Percentiles rank a stretch among this genome's conserved stretches.
Evolutionary conservation across 92 coral and sea anemone genomes (phyloP).

Genomic region (Epizoanthus illoricatus): DNA sequence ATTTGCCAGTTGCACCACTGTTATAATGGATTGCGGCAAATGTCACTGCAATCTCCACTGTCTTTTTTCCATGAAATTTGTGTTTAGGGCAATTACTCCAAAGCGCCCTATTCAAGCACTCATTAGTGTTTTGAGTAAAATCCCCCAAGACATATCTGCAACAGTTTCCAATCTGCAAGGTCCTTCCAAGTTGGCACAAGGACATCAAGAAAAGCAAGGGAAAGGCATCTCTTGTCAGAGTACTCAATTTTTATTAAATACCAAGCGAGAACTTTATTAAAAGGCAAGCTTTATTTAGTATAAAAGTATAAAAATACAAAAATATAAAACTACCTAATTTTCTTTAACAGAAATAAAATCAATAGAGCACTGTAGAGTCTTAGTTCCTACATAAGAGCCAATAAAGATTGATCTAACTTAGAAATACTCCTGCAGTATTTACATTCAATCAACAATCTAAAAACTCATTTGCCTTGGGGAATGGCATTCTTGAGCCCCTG

Average conservation of each 20-base stretch:
- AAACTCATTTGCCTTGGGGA: too few species aligned
- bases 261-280: too few species aligned
- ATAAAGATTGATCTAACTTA: too few species aligned
- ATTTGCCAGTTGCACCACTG: slow-evolving; percentile 15
- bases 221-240: not conserved
- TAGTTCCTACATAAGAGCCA: too few species aligned
- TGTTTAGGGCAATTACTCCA: slow-evolving; percentile 10
- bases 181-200: not conserved
- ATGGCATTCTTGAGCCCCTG: too few species aligned
- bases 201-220: not conserved
- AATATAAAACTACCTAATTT: too few species aligned
- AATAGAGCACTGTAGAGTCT: too few species aligned
- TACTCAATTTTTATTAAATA: not conserved
- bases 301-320: too few species aligned
- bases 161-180: not conserved
- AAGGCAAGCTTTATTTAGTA: too few species aligned
- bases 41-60: not conserved
- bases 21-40: not conserved
- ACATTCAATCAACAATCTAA: too few species aligned
- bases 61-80: slow-evolving; percentile 8
- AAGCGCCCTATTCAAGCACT: not conserved
- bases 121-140: not conserved
- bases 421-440: too few species aligned
- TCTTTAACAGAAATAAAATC: too few species aligned
- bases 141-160: slow-evolving; percentile 7